Conservation (phyloP, 2,797 vertebrate genomes). For the Sebastes baramenuke region DNA sequence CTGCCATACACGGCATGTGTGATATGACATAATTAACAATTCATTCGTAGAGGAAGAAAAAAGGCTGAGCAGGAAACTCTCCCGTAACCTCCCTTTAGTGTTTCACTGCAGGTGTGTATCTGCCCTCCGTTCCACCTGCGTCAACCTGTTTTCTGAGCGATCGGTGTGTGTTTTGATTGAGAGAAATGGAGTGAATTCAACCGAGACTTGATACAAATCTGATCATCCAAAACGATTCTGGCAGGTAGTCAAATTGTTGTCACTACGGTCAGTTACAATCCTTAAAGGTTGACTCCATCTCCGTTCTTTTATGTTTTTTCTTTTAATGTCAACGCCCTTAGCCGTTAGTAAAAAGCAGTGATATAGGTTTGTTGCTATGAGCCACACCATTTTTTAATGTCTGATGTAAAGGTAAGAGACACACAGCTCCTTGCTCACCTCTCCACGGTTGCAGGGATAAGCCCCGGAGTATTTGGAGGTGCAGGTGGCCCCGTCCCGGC, state of each 20-base stretch:
- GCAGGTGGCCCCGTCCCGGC: slow-evolving; percentile 81
- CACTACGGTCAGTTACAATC: not conserved
- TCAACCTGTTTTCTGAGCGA: slow-evolving; percentile 18
- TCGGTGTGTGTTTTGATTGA: not conserved
- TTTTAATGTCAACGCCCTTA: no score
- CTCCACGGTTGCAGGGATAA: slow-evolving; percentile 92
- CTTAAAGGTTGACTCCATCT: not conserved
- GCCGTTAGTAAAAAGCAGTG: no score
- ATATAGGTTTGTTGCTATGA: no score
- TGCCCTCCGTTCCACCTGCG: slow-evolving; percentile 25
- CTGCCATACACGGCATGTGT: not conserved
- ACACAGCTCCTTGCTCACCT: slow-evolving; percentile 83
- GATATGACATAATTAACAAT: slow-evolving; percentile 5
- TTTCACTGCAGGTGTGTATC: slow-evolving; percentile 42
- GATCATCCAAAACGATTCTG: not conserved
- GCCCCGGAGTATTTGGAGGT: slow-evolving; percentile 93
- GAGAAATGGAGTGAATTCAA: slow-evolving; percentile 21
- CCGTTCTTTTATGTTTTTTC: not conserved
- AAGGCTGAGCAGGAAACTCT: slow-evolving; percentile 7
- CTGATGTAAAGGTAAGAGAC: not conserved
- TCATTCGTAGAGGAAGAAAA: not conserved
- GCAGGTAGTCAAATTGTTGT: not conserved
- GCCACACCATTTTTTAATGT: not conserved
- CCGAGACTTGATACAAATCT: slow-evolving; percentile 18
- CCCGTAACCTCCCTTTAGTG: not conserved